Evolutionary conservation across 2,797 vertebrate species (phyloP), one percentile per base, ranked within the genome.

Genomic region (Brachymystax lenok): DNA sequence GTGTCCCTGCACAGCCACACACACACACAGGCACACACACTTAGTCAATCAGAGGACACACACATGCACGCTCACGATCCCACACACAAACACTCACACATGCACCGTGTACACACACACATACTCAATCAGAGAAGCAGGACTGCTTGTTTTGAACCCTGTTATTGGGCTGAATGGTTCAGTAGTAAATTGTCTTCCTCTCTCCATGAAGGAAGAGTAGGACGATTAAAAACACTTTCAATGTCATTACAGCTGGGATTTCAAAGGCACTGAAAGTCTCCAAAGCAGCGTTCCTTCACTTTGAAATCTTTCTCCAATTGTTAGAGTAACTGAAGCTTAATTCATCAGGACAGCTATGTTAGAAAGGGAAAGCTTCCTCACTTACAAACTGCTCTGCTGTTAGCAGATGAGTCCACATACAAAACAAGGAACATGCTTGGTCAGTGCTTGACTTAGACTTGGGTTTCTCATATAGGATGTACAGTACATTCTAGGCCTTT

Each of bases 181-280:
- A 74, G 67, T 72, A 75, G 64, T 17, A 69, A 61, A 76, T 63
- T 19, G 63, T 54, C 19, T 67, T 79, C 76, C 72, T 80, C 70
- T 66, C 50, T 56, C 28, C 61, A 17, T 30, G 64, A 28, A 59
- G 73, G 17, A 69, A 33, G 16, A 14, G 73, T 17, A 40, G 74
- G 50, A 69, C 66, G 50, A 75, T 52, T 67, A 54, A 51, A 27
- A 17, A 67, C n/a, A 51, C 30, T 33, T 19, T 74, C 10, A 1
- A 6, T 50, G 33, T 24, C 52, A 69, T 76, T 27, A 69, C 67
- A 59, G 52, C 54, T 40, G 21, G 28, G 33, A 52, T 71, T 52
- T 69, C 14, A 35, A 19, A 50, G 64, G 28, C 64, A 3, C 28
- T 10, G 17, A 24, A 63, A 63, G n/a, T 27, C 13, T 76, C 69